Conservation (phyloP, 2,113 vertebrate species). For the Thamnophis sirtalis region DNA sequence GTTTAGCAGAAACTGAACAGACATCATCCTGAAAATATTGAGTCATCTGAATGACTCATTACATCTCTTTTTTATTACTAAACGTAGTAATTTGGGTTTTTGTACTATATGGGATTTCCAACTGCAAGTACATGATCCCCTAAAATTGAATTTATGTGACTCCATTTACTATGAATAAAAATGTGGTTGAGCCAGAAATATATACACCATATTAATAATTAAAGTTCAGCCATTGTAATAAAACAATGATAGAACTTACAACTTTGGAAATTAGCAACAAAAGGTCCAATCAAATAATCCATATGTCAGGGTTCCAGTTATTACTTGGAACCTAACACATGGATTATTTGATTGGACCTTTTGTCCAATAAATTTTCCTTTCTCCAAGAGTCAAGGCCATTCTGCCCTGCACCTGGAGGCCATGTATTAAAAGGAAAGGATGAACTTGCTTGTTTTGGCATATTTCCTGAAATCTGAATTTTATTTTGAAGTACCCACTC, state of each 20-base stretch:
- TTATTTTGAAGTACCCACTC: neutral
- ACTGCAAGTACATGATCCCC: neutral
- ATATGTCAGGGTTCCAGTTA: no score
- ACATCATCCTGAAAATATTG: neutral
- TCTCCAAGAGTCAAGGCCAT: no score
- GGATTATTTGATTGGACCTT: no score
- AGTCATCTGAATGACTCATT: neutral
- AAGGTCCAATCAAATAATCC: neutral
- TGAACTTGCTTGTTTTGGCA: neutral
- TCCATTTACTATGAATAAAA: neutral
- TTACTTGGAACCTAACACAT: no score
- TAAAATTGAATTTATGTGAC: neutral
- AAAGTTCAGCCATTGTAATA: neutral
- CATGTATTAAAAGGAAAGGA: neutral
- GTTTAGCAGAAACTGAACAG: neutral
- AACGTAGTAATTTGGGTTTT: neutral
- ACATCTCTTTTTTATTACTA: neutral
- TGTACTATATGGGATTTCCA: neutral
- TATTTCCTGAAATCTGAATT: neutral
- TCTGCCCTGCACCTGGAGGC: no score
- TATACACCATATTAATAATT: neutral
- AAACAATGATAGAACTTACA: neutral
- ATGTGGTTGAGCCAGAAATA: neutral
- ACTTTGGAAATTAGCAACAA: neutral
- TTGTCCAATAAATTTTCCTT: no score